A percentile compares a stretch with the other conserved stretches of the same genome.
Conservation (phyloP, 2,888 invertebrate genomes). For the Drosophila paramelanica region DNA sequence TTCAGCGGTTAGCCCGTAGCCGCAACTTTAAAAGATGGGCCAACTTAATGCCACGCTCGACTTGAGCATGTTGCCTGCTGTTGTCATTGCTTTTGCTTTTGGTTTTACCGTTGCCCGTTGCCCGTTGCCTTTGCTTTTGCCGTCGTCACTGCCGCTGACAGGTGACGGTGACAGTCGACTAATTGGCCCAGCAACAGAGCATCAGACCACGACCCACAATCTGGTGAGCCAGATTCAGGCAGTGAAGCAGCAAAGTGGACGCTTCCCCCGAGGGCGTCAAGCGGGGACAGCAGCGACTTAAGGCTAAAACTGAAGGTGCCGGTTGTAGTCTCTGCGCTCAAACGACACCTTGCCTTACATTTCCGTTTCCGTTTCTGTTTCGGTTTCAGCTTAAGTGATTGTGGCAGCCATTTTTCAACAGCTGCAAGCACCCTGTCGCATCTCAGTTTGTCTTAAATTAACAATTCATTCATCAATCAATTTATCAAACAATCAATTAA, state of each 20-base stretch:
- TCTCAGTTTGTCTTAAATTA: constrained; percentile 44
- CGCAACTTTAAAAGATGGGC: constrained; percentile 53
- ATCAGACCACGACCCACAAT: constrained; percentile 54
- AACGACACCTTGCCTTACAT: constrained; percentile 1
- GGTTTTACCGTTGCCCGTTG: background rate
- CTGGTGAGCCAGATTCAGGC: constrained; percentile 28
- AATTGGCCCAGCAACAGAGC: constrained; percentile 57
- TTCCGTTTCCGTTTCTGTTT: constrained; percentile 34
- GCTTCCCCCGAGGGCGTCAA: constrained; percentile 5
- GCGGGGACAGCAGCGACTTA: too few species aligned
- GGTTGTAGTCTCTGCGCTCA: too few species aligned
- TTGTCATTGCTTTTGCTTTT: constrained; percentile 32
- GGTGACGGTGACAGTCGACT: constrained; percentile 65
- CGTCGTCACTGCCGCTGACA: constrained; percentile 37
- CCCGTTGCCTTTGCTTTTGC: constrained; percentile 10
- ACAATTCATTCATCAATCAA: constrained; percentile 61
- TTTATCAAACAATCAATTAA: constrained; percentile 65
- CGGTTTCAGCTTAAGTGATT: constrained; percentile 24
- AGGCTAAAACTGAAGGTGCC: too few species aligned
- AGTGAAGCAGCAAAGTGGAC: constrained; percentile 57
- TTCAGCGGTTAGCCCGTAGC: constrained; percentile 38
- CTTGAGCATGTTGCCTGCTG: constrained; percentile 47
- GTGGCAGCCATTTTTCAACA: constrained; percentile 55
- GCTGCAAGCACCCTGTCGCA: constrained; percentile 19
- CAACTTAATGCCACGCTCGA: constrained; percentile 58